Base-by-base conservation (phyloP, 2,113 vertebrate genomes). In the Tyrannus savana region DNA sequence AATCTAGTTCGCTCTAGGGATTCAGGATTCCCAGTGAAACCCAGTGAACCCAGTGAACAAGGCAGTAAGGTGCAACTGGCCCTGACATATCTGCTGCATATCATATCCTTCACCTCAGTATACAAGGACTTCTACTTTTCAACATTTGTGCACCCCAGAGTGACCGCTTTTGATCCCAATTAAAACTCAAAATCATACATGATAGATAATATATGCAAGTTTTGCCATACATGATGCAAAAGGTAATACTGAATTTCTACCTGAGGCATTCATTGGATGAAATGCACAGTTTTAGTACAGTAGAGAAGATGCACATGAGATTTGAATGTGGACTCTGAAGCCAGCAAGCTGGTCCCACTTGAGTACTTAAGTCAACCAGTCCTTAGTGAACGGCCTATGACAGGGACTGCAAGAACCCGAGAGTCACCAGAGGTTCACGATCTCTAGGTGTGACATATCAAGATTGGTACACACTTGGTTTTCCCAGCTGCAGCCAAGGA, bases 301-400 rank as follows among this genome's bases (percentile, higher is more conserved):
- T 14, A 68, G 44, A 71, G 41, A 76, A 79, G 31, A 28, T 0
- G 2, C 13, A 1, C 35, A 21, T 31, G 28, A 64, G 9, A 39
- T 50, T 10, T 84, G 72, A 31, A 60, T 39, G 35, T 46, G 9
- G 44, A 33, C 39, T 92, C 35, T n/a, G 52, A 62, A 66, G 10
- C 19, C 5, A 7, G 21, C 19, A 84, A 74, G 19, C 35, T 50
- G 30, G 21, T 75, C 42, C 39, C 30, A 9, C 30, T 53, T 10
- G 47, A 84, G 33, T 28, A 22, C 41, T 69, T 14, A 17, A 3
- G 25, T 62, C 66, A 30, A 37, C 41, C 50, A 25, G 30, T 69
- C 49, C 28, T 92, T 24, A 56, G 23, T 3, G 2, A 13, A n/a
- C 0, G 1, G 31, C 15, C 41, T 49, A 1, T 56, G 74, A 42